A percentile compares a stretch with the other conserved stretches of the same genome.
Evolutionary conservation across 2,888 invertebrate genomes (phyloP).

Genomic region (Aricia artaxerxes): DNA sequence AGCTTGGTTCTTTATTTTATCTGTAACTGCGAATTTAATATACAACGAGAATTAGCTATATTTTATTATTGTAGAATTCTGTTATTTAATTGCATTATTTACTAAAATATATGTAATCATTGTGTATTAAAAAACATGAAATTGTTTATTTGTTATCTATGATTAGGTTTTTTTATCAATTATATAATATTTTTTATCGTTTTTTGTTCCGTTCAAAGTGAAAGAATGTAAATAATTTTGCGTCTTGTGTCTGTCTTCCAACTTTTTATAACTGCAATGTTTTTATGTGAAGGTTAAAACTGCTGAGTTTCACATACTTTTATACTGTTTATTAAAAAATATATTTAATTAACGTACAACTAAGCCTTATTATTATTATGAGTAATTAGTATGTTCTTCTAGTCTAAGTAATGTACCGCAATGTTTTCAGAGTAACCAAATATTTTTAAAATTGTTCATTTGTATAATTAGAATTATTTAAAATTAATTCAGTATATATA

Average conservation of each 20-base stretch:
- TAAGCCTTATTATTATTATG: background rate
- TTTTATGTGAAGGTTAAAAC: background rate
- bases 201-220: background rate
- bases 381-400: background rate
- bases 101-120: background rate
- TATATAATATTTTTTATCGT: background rate
- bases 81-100: background rate
- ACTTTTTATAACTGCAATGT: background rate
- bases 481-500: background rate
- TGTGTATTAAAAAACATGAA: background rate
- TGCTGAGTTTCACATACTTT: background rate
- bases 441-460: slow-evolving; percentile 17
- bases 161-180: background rate
- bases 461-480: background rate
- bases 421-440: slow-evolving; percentile 12
- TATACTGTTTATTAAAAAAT: background rate
- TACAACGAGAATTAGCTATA: too few species aligned
- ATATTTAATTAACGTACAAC: background rate
- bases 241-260: background rate
- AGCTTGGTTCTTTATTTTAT: too few species aligned
- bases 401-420: slow-evolving; percentile 3
- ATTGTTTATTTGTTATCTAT: background rate
- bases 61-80: background rate
- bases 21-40: too few species aligned
- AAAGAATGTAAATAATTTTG: background rate